Evolutionary conservation across 2,113 vertebrate genomes (phyloP).

Genomic region (Rhodinocichla rosea): DNA sequence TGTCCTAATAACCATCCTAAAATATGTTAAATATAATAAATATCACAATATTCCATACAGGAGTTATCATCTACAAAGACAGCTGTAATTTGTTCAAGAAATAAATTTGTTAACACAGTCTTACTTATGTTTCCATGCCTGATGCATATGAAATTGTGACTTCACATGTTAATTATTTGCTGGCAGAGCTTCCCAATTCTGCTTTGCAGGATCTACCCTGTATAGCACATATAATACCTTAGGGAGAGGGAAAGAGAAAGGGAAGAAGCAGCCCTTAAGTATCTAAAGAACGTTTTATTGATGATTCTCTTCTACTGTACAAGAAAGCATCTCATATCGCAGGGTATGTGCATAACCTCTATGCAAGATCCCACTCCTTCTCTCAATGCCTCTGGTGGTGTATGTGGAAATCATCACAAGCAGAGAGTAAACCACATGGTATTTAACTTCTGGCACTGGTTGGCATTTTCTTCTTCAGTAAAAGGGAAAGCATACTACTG

Average conservation of each 20-base stretch:
- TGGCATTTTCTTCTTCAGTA: neutral
- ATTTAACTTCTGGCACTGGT: neutral
- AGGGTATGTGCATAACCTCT: neutral
- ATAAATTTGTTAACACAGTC: neutral
- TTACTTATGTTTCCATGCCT: neutral
- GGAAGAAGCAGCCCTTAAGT: neutral
- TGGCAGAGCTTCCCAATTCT: neutral
- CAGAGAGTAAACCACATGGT: neutral
- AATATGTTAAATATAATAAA: neutral
- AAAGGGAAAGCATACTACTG: neutral
- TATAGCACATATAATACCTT: neutral
- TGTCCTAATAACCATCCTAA: neutral
- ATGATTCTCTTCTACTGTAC: neutral
- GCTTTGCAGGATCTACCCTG: neutral
- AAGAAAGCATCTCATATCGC: neutral
- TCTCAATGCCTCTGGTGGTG: neutral
- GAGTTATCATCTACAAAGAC: neutral
- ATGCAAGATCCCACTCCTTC: neutral
- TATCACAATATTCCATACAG: neutral
- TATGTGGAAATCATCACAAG: neutral
- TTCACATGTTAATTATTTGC: neutral
- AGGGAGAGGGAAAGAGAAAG: neutral
- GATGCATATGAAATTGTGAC: neutral
- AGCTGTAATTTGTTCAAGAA: neutral
- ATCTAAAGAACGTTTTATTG: neutral